These are phyloP conservation scores for Scatophagus argus DNA, from an alignment of 2,113 vertebrate species.

Conservation along the genomic window DNA sequence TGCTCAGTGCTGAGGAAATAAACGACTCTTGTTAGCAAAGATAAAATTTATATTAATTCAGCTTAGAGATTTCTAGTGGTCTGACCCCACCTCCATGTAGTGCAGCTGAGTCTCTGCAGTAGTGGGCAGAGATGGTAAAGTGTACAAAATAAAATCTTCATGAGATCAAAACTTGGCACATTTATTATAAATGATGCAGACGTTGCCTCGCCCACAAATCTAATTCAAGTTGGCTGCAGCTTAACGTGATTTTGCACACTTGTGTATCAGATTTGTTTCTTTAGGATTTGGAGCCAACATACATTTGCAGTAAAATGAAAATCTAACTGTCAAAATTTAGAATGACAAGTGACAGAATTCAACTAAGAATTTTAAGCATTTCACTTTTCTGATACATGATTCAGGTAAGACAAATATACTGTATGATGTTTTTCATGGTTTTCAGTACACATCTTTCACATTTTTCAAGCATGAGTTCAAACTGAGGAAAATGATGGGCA, in stretches of 20 bases:
- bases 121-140: not conserved
- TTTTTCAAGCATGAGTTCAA: too few relatives aligned
- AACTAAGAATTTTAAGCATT: too few relatives aligned
- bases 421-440: too few relatives aligned
- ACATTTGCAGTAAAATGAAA: too few relatives aligned
- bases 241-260: conserved; percentile 14
- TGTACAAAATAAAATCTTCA: conserved; percentile 36
- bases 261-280: not conserved
- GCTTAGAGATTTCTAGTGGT: not conserved
- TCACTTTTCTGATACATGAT: too few relatives aligned
- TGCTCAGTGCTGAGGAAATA: not conserved
- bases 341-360: too few relatives aligned
- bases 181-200: conserved; percentile 46
- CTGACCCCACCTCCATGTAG: not conserved
- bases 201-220: conserved; percentile 14
- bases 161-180: conserved; percentile 22
- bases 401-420: too few relatives aligned
- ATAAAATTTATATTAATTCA: not conserved
- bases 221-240: conserved; percentile 7
- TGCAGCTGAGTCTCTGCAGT: not conserved
- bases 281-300: conserved; percentile 51
- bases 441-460: too few relatives aligned
- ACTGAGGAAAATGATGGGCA: too few relatives aligned
- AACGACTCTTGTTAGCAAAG: not conserved
- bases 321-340: too few relatives aligned